A percentile compares a stretch with the other conserved stretches of the same genome.
phyloP scores from a whole-genome alignment of 1,140 invertebrate genomes.

The Oncopodura yosiiana region DNA sequence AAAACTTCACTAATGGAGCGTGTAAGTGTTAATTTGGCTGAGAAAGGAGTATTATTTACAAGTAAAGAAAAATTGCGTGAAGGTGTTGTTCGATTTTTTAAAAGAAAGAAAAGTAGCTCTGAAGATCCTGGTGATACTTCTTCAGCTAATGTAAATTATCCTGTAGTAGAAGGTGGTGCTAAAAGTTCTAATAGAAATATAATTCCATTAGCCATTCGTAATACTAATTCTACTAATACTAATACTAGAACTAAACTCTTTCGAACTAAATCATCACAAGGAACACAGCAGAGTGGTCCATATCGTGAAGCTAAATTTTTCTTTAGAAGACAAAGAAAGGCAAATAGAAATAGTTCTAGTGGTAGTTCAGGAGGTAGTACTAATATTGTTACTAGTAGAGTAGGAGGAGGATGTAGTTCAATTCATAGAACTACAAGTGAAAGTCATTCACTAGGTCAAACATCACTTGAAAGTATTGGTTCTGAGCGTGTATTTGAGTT shows the following conservation, averaged over 20 bases:
- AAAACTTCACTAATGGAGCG: constrained; percentile 27
- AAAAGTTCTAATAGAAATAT: too few relatives aligned
- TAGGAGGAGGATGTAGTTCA: not conserved
- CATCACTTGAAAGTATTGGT: constrained; percentile 29
- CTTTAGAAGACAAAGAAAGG: constrained; percentile 8
- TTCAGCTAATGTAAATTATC: too few relatives aligned
- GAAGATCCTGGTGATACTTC: too few relatives aligned
- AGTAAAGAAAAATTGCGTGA: constrained; percentile 16
- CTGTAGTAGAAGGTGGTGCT: too few relatives aligned
- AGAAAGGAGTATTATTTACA: constrained; percentile 3
- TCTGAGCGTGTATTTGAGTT: constrained; percentile 14
- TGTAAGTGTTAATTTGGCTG: constrained; percentile 22
- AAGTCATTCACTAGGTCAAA: constrained; percentile 23
- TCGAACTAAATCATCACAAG: not conserved
- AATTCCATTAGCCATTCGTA: too few relatives aligned
- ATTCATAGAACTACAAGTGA: constrained; percentile 24
- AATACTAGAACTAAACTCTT: not conserved
- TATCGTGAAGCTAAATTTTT: constrained; percentile 21
- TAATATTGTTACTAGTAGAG: not conserved
- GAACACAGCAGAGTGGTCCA: constrained; percentile 1
- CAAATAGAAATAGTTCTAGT: not conserved
- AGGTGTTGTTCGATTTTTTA: constrained; percentile 27
- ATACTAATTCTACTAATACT: constrained; percentile 14
- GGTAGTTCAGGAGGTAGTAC: not conserved
- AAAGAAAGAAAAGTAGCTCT: constrained; percentile 24